Percentiles rank a stretch among this genome's conserved stretches.
Evolutionary conservation across 2,888 invertebrate species (phyloP).

Genomic region (Erebia ligea): DNA sequence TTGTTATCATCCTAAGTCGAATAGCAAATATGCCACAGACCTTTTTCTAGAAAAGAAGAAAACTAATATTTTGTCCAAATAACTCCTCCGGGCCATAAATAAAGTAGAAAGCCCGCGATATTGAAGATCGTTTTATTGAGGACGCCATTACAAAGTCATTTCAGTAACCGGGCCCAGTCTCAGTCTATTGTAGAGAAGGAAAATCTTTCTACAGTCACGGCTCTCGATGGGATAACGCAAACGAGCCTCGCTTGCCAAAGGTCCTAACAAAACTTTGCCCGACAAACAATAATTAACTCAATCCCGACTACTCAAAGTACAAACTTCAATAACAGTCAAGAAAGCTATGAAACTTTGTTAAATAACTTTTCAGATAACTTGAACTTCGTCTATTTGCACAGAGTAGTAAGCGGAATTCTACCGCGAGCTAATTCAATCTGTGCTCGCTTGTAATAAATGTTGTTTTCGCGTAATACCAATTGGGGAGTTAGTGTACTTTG

Average conservation of each 20-base stretch:
- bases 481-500: slow-evolving; percentile 72
- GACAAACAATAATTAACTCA: slow-evolving; percentile 70
- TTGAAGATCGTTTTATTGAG: slow-evolving; percentile 73
- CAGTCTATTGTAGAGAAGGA: slow-evolving; percentile 81
- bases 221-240: slow-evolving; percentile 82
- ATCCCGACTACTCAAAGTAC: slow-evolving; percentile 64
- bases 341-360: slow-evolving; percentile 84
- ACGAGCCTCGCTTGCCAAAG: slow-evolving; percentile 58
- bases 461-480: slow-evolving; percentile 81
- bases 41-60: slow-evolving; percentile 19
- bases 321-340: slow-evolving; percentile 69
- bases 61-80: slow-evolving; percentile 38
- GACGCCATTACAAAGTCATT: slow-evolving; percentile 80
- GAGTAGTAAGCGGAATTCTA: slow-evolving; percentile 79
- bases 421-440: slow-evolving; percentile 80
- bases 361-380: slow-evolving; percentile 84
- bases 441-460: slow-evolving; percentile 81
- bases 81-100: slow-evolving; percentile 56
- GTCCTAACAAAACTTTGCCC: slow-evolving; percentile 55
- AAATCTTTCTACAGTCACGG: slow-evolving; percentile 83
- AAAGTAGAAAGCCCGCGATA: slow-evolving; percentile 68
- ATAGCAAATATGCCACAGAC: neutral
- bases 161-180: slow-evolving; percentile 73
- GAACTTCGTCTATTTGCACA: slow-evolving; percentile 79
- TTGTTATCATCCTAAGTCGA: neutral